These are phyloP conservation scores for Tangara arthus DNA, from an alignment of 2,797 vertebrate species.

Conservation along the genomic window DNA sequence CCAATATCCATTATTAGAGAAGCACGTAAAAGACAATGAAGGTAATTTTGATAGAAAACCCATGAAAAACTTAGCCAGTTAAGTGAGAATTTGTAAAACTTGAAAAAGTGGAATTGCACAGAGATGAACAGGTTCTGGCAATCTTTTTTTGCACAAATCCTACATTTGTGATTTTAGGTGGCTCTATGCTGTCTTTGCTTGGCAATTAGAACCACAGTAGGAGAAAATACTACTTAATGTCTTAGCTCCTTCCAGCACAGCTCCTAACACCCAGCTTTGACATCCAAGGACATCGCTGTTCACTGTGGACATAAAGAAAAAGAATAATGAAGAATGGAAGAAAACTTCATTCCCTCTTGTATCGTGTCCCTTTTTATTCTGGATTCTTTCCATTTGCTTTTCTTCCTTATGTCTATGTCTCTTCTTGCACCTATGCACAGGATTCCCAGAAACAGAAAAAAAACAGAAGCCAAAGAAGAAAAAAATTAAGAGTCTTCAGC, in stretches of 20 bases:
- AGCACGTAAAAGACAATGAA: background rate
- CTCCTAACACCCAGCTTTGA: background rate
- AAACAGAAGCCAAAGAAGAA: background rate
- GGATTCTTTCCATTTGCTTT: background rate
- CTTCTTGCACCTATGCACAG: background rate
- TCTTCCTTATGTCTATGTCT: background rate
- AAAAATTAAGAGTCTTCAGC: background rate
- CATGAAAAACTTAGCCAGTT: background rate
- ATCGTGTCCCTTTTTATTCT: background rate
- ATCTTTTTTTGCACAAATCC: background rate
- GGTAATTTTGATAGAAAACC: background rate
- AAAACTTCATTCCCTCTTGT: background rate
- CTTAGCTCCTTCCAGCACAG: background rate
- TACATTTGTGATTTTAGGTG: background rate
- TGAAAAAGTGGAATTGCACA: accelerated
- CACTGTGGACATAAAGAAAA: background rate
- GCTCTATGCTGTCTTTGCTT: background rate
- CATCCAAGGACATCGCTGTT: background rate
- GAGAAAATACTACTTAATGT: background rate
- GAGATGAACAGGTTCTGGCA: background rate
- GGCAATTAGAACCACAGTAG: background rate
- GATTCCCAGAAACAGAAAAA: background rate
- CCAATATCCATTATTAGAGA: background rate
- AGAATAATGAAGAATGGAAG: background rate
- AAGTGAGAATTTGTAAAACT: background rate